Evolutionary conservation across 2,888 invertebrate genomes (phyloP).

Genomic region (Endomychus coccineus): DNA sequence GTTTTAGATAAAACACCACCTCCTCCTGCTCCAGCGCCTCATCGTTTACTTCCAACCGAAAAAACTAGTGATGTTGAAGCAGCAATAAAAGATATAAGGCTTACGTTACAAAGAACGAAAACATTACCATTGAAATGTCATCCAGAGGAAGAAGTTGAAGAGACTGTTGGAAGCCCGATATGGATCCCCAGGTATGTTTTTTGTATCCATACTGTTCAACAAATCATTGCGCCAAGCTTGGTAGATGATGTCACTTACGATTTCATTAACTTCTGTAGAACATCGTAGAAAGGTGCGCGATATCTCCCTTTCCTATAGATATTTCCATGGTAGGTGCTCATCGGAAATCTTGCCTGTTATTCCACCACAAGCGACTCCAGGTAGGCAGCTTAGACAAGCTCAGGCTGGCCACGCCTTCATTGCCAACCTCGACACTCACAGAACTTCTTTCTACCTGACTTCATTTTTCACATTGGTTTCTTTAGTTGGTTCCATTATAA

Average conservation of each 20-base stretch:
- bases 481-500: no score
- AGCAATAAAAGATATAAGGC: conserved; percentile 76
- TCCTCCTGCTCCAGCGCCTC: conserved; percentile 69
- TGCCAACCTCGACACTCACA: no score
- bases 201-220: conserved; percentile 1
- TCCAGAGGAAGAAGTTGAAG: conserved; percentile 44
- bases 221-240: background rate
- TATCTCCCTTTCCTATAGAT: no score
- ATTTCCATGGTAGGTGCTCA: no score
- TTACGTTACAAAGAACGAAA: conserved; percentile 68
- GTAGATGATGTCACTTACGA: background rate
- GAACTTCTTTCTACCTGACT: no score
- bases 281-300: no score
- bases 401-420: no score
- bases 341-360: no score
- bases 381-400: no score
- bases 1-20: conserved; percentile 55
- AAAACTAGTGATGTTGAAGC: conserved; percentile 48
- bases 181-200: conserved; percentile 60
- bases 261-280: background rate
- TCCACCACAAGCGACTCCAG: no score
- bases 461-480: no score
- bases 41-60: conserved; percentile 48
- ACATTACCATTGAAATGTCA: conserved; percentile 51
- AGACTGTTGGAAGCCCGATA: conserved; percentile 53